Percentiles rank a stretch among this genome's conserved stretches.
Conservation (phyloP, 2,113 vertebrate species). For the Progne subis region DNA sequence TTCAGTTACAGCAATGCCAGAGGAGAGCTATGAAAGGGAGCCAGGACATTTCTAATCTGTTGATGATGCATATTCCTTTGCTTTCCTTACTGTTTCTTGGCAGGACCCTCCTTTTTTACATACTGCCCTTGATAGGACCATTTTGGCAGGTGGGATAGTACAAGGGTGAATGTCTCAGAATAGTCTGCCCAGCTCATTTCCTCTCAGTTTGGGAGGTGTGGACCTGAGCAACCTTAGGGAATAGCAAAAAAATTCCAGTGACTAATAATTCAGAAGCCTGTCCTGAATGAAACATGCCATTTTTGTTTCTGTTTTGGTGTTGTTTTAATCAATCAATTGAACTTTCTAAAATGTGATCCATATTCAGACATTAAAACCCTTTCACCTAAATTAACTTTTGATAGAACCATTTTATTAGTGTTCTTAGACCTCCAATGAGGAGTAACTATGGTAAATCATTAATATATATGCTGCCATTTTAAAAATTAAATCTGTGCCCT, state of each 20-base stretch:
- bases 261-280: neutral
- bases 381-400: constrained; percentile 22
- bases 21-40: neutral
- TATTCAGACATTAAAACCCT: constrained; percentile 16
- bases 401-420: constrained; percentile 42
- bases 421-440: constrained; percentile 24
- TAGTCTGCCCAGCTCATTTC: neutral
- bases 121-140: neutral
- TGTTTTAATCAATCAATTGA: constrained; percentile 6
- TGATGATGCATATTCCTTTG: neutral
- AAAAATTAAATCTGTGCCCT: constrained; percentile 69
- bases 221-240: neutral
- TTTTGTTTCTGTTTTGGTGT: neutral
- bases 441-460: constrained; percentile 60
- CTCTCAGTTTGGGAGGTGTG: neutral
- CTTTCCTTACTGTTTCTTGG: neutral
- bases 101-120: neutral
- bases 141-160: neutral
- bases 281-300: neutral
- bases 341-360: neutral
- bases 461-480: constrained; percentile 62
- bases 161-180: neutral
- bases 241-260: neutral
- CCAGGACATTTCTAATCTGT: neutral
- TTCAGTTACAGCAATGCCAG: neutral